Conservation (phyloP, 2,888 invertebrate species). For the Deroplatys truncata region DNA sequence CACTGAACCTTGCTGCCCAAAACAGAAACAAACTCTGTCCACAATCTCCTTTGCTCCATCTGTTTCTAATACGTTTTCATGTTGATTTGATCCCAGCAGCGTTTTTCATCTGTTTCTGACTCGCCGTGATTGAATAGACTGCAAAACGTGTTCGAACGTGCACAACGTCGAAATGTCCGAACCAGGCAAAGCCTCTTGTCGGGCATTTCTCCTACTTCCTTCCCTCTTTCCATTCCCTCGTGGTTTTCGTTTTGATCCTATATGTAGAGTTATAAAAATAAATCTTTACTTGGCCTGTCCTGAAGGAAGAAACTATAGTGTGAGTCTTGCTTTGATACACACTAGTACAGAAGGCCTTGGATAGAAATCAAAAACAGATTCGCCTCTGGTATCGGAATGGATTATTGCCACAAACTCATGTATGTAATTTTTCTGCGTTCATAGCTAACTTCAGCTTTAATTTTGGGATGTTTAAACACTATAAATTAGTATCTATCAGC, state of each 20-base stretch:
- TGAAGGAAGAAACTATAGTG: neutral
- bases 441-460: too few relatives aligned
- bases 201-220: neutral
- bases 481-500: too few relatives aligned
- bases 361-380: neutral
- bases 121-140: neutral
- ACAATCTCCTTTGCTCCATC: neutral
- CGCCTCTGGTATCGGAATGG: neutral
- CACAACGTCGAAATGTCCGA: neutral
- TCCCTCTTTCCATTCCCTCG: neutral
- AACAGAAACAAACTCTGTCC: neutral
- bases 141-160: neutral
- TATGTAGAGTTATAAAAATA: neutral
- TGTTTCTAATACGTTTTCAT: neutral
- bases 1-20: neutral
- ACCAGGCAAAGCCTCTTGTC: neutral
- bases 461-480: too few relatives aligned
- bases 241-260: neutral
- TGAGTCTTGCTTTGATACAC: neutral
- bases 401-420: too few relatives aligned
- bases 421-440: too few relatives aligned
- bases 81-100: neutral
- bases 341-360: neutral
- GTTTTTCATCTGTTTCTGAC: neutral
- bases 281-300: neutral